Base-by-base conservation (phyloP, 2,113 vertebrate species). In the Phylloscopus trochiloides region DNA sequence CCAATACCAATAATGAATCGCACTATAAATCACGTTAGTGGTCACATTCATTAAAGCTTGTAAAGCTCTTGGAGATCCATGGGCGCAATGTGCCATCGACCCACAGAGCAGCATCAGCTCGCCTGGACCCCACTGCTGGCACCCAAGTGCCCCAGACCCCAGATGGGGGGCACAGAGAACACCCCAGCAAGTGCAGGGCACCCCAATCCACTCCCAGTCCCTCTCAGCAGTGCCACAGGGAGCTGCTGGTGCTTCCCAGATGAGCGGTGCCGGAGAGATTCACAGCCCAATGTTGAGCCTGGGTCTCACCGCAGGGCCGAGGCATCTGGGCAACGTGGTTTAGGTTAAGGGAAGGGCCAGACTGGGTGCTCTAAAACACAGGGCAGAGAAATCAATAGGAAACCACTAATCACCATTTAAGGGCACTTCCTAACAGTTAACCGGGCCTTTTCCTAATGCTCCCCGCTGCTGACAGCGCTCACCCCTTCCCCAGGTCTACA, bases 1-100 rank as follows among this genome's bases (percentile, higher is more conserved):
- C 97, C 97, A 97, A 98, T 96, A 97, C 97, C 95, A 98, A 97
- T 97, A 98, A 98, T 97, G 97, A 98, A 98, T 98, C 97, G 42
- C 96, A 65, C 95, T 92, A 97, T 98, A 98, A 98, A 98, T 98
- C 96, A 97, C 57, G 94, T 96, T 97, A 98, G 97, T 71, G 75
- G 93, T 90, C 95, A 90, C 94, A 96, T 95, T 94, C 88, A 93
- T 93, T 95, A 93, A 92, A 76, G 92, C 89, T 20, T 65, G 87
- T 51, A 34, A 68, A 89, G 89, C n/a, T 12, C 92, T 77, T 74
- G 34, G 75, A 88, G 90, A 94, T 94, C 88, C 3, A 2, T 4
- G 4, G 55, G 67, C 3, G 1, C 43, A 8, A 74, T 0, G 6
- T n/a, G 55, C 55, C 67, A 68, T 17, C 54, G 12, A 57, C 73